Percentiles rank a stretch among this genome's conserved stretches.
phyloP scores from a whole-genome alignment of 2,888 invertebrate genomes.

The Vanessa cardui region DNA sequence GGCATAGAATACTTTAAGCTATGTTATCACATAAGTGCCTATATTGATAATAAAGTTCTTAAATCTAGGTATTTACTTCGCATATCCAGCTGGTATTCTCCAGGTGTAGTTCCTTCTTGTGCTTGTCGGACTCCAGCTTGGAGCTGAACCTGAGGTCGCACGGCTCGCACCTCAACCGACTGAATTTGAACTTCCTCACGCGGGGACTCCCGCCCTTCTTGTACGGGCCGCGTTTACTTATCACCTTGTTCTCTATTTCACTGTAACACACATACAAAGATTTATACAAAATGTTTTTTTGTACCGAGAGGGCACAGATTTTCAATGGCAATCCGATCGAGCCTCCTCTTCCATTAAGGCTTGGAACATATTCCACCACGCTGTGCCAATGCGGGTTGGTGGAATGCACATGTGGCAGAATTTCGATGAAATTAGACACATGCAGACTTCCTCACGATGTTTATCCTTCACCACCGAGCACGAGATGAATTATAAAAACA shows the following conservation, averaged over 20 bases:
- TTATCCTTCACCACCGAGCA: no score
- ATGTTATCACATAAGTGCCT: background rate
- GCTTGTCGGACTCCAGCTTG: constrained; percentile 48
- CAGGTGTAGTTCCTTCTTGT: constrained; percentile 49
- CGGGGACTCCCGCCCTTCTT: constrained; percentile 35
- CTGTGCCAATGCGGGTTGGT: no score
- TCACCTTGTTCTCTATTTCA: constrained; percentile 10
- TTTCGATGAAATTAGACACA: no score
- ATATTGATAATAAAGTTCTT: no score
- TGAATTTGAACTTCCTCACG: constrained; percentile 42
- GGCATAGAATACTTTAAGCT: no score
- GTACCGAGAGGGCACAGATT: no score
- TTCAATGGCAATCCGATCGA: no score
- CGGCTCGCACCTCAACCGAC: constrained; percentile 41
- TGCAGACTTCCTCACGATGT: no score
- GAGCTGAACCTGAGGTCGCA: constrained; percentile 52
- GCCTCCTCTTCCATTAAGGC: no score
- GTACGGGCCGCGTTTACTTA: constrained; percentile 43
- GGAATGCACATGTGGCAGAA: no score
- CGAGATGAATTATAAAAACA: no score
- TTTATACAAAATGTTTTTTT: background rate
- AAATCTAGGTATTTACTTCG: constrained; percentile 48
- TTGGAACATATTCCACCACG: no score
- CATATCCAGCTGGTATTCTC: constrained; percentile 50
- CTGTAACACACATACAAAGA: constrained; percentile 11